Base-by-base conservation (phyloP, 2,888 invertebrate species). In the Gnatocerus cornutus region DNA sequence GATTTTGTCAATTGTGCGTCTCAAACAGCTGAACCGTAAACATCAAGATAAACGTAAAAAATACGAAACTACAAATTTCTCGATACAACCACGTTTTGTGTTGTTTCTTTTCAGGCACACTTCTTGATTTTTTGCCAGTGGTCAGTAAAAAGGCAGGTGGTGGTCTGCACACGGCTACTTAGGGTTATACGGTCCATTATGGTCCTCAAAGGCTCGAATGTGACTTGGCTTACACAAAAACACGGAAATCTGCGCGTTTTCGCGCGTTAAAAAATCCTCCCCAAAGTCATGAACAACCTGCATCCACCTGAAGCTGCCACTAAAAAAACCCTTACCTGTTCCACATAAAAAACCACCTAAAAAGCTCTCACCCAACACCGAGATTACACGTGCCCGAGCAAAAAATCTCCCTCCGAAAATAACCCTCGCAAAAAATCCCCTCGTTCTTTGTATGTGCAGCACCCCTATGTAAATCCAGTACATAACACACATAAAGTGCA, bases 381-480 rank as follows among this genome's bases (percentile, higher is more conserved):
- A 46, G 45, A 13, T 30, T 50, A 61, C 65, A 65, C 61, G 61
- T 66, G 61, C 61, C 69, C 52, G 21, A 12, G 43, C 56, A 63
- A 56, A 63, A 68, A 58, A 45, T 41, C 37, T 41, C 41, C 8
- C 39, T 39, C 46, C 50, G 45, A 61, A 69, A 66, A 48, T 37
- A 55, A 43, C 64, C 64, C 70, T 33, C 12, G 52, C 59, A 70
- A 70, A 65, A 66, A 66, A 63, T 67, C 66, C 59, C 70, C 67
- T 50, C 48, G 21, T 52, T 39, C 43, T 29, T 53, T 62, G 55
- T 68, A 53, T 45, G 37, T 61, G 21, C 45, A 45, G 7, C 74
- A 65, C 77, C 77, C 77, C 73, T 75, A 77, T 77, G 75, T 76
- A 74, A 73, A 76, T 74, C 68, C 62, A 73, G 71, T 76, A 65